phyloP scores from a whole-genome alignment of 1,140 invertebrate genomes.

The Euura lappo region DNA sequence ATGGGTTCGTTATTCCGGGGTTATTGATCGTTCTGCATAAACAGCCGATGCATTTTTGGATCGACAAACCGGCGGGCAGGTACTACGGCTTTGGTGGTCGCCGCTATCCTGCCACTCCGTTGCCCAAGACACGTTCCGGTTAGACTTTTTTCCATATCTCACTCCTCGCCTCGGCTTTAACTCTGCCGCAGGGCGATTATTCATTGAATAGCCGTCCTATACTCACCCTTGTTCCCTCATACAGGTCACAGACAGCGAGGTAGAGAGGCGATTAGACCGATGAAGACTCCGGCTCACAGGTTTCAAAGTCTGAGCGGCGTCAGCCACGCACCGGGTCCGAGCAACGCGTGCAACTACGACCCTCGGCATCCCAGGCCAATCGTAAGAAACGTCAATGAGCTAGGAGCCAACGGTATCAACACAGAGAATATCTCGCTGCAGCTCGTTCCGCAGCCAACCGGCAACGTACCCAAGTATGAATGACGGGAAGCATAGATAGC shows the following conservation, averaged over 20 bases:
- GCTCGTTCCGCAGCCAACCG: background rate
- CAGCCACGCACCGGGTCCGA: constrained; percentile 40
- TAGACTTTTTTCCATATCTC: constrained; percentile 23
- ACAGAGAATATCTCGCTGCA: background rate
- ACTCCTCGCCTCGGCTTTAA: background rate
- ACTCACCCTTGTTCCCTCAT: too few species aligned
- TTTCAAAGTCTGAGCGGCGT: constrained; percentile 68
- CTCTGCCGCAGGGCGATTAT: constrained; percentile 7
- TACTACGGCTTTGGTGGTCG: constrained; percentile 49
- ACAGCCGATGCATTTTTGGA: constrained; percentile 55
- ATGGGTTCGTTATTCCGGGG: too few species aligned
- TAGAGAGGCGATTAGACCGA: constrained; percentile 53
- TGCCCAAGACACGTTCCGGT: constrained; percentile 46
- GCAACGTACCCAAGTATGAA: background rate
- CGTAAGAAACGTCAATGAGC: constrained; percentile 35
- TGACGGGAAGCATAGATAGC: too few species aligned
- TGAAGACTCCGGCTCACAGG: constrained; percentile 72
- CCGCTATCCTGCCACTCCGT: constrained; percentile 48
- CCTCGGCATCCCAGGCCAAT: constrained; percentile 28
- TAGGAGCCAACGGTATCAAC: constrained; percentile 16
- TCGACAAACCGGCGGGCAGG: constrained; percentile 52
- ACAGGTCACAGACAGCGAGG: constrained; percentile 37
- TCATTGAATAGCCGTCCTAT: background rate
- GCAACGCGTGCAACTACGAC: constrained; percentile 32
- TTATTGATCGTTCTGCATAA: background rate